Evolutionary conservation across 1,140 invertebrate species (phyloP).

Genomic region (Euwallacea fornicatus): DNA sequence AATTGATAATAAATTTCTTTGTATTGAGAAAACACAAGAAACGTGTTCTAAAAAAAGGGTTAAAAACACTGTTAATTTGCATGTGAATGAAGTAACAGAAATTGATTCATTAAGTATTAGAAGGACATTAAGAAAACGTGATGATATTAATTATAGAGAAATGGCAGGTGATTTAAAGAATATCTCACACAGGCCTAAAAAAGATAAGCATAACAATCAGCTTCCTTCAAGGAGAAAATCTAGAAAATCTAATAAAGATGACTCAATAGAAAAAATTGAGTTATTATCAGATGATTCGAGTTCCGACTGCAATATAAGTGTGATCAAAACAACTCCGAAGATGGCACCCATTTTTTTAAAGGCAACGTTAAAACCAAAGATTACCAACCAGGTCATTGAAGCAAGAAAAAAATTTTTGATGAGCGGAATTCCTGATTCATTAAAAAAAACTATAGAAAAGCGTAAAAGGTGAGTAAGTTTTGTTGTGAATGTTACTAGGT

Average conservation of each 20-base stretch:
- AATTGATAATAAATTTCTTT: no score
- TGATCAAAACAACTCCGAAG: slow-evolving; percentile 37
- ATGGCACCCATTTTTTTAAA: slow-evolving; percentile 64
- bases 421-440: slow-evolving; percentile 61
- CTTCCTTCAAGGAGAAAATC: neutral
- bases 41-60: no score
- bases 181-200: neutral
- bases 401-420: slow-evolving; percentile 64
- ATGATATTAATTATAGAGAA: slow-evolving; percentile 1
- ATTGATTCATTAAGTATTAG: neutral
- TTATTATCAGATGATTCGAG: slow-evolving; percentile 31
- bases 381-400: slow-evolving; percentile 56
- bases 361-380: slow-evolving; percentile 56
- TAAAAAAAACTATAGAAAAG: slow-evolving; percentile 57
- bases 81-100: neutral
- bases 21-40: no score
- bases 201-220: slow-evolving; percentile 7
- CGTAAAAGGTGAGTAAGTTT: slow-evolving; percentile 47
- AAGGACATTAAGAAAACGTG: slow-evolving; percentile 6
- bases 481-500: neutral
- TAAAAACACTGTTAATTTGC: no score
- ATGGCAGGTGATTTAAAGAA: neutral
- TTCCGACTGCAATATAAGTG: neutral
- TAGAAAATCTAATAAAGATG: neutral
- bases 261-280: slow-evolving; percentile 22